Evolutionary conservation across 2,888 invertebrate genomes (phyloP).

Genomic region (Gonocerus acuteangulatus): DNA sequence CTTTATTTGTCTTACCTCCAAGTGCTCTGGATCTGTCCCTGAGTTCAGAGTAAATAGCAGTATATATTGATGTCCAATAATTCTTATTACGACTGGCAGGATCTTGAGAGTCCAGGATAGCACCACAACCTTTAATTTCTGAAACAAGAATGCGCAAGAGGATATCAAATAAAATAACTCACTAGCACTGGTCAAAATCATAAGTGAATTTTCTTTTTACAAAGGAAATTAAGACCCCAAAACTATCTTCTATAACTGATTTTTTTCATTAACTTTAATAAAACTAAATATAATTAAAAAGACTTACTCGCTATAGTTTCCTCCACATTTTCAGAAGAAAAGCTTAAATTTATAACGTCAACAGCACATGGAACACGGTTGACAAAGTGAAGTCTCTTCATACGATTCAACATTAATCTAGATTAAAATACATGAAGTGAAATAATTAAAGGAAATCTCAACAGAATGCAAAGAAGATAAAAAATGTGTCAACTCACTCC

Average conservation of each 20-base stretch:
- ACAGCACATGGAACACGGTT: background rate
- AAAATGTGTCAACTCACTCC: constrained; percentile 12
- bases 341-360: constrained; percentile 6
- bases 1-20: too few species aligned
- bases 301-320: constrained; percentile 8
- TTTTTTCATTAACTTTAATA: too few species aligned
- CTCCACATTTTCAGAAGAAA: constrained; percentile 10
- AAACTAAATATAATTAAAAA: too few species aligned
- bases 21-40: too few species aligned
- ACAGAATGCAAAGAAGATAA: too few species aligned
- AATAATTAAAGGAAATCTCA: too few species aligned
- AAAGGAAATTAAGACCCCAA: too few species aligned
- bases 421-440: too few species aligned
- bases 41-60: background rate
- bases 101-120: background rate
- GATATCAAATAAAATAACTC: too few species aligned
- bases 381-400: background rate
- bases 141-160: background rate
- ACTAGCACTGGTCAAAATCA: too few species aligned
- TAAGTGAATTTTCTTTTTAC: too few species aligned
- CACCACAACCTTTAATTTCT: constrained; percentile 9
- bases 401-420: constrained; percentile 9
- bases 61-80: background rate
- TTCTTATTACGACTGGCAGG: background rate
- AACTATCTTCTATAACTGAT: too few species aligned